Evolutionary conservation across 2,113 vertebrate species (phyloP), one percentile per base, ranked within the genome.

Genomic region (Engraulis encrasicolus): DNA sequence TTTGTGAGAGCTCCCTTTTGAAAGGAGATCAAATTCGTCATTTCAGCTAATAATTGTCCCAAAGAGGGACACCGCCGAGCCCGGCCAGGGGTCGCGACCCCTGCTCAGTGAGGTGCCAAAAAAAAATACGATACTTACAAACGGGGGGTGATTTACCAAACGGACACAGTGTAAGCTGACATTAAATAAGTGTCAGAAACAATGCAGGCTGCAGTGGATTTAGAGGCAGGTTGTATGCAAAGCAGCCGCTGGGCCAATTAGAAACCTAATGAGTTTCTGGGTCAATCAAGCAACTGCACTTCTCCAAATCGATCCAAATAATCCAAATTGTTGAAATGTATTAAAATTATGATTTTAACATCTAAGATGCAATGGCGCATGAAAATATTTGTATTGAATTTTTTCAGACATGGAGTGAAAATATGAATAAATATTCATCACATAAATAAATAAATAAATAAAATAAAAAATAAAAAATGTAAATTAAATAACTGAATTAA

Each of bases 21-120:
- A 97, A 96, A 96, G 94, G 92, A 95, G 94, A 97, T 96, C 94
- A 96, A 95, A 97, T 98, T 95, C 92, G 93, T 98, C 95, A 98
- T 96, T 97, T 96, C 91, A 91, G 93, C 94, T 97, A 95, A 99
- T 98, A 97, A 98, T 96, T 96, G 95, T 93, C 90, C 93, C 94
- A 95, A 96, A 96, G 85, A 94, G 94, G 94, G 94, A 94, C 93
- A 94, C 93, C 93, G 92, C 93, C 93, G 88, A 89, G 27, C 85
- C n/a, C 88, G 96, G 95, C 95, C 94, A 89, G 89, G 94, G 96
- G 95, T 96, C 94, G 93, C 82, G 18, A 86, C 50, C n/a, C 81
- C 93, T 92, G 95, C 92, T 93, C 94, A 94, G 93, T 94, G 91
- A 94, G 93, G 81, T 78, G 77, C 52, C 50, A 79, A 77, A 81